Base-by-base conservation (phyloP, 2,888 invertebrate species). In the Pachliopta kotzebuea region DNA sequence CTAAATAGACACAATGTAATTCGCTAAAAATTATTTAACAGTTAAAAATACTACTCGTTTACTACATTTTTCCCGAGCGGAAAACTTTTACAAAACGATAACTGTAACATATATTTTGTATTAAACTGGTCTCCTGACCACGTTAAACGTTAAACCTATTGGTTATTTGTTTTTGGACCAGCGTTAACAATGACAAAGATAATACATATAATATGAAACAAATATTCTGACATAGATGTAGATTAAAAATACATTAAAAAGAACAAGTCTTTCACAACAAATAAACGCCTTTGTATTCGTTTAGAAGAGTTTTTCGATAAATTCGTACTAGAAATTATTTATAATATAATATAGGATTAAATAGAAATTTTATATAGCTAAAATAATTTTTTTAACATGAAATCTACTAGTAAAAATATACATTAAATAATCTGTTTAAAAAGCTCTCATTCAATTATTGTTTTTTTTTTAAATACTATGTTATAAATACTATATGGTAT, bases 1-100 rank as follows among this genome's bases (percentile, higher is more conserved):
- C 57, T 62, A 63, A 54, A 60, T 60, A 61, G 49, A 52, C 50
- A 52, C 21, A n/a, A 9, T 50, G 0, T 50, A 50, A 50, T 50
- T 4, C 21, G 6, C 21, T 52, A 52, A 20, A 52, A 52, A 21
- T 23, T 52, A 52, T 52, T 21, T 21, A 52, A 52, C 21, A 52
- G 9, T 52, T 45, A 45, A 45, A 45, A 45, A 18, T 45, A n/a
- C n/a, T 18, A 45, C n/a, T 7, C n/a, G 45, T 45, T n/a, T 3
- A 37, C 37, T 37, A 37, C 37, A 37, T 45, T 18, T 45, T 45
- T 45, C 45, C 18, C 0, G 45, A 4, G 8, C 45, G 6, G 18
- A 45, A 45, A 45, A 45, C 45, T n/a, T 45, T 45, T 18, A 45
- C n/a, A 4, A 45, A 45, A 31, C 31, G 11, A 37, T 37, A 2